A percentile compares a stretch with the other conserved stretches of the same genome.
These are phyloP conservation scores for Dryadula phaetusa DNA, from an alignment of 2,888 invertebrate genomes.

Conservation along the genomic window DNA sequence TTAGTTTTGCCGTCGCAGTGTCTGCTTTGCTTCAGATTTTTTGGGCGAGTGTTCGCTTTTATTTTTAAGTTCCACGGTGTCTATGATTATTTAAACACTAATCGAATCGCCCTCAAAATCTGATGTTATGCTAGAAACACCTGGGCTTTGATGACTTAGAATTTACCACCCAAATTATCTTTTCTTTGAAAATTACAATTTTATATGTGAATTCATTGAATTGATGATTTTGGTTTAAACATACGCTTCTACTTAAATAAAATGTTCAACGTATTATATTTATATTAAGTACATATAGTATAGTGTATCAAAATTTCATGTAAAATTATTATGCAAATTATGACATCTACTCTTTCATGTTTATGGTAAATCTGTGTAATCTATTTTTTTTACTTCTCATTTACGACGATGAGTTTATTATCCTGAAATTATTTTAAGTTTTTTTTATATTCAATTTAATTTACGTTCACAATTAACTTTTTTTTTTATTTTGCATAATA, in stretches of 20 bases:
- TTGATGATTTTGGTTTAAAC: slow-evolving; percentile 67
- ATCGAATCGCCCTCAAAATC: slow-evolving; percentile 59
- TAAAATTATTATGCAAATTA: slow-evolving; percentile 77
- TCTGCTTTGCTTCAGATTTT: slow-evolving; percentile 67
- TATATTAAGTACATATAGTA: slow-evolving; percentile 76
- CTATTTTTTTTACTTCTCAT: slow-evolving; percentile 52
- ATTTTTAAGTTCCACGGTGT: slow-evolving; percentile 10
- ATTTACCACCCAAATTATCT: slow-evolving; percentile 42
- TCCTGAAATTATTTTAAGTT: slow-evolving; percentile 65
- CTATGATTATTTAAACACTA: slow-evolving; percentile 23
- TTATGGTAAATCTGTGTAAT: slow-evolving; percentile 57
- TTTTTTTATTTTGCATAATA: slow-evolving; percentile 80
- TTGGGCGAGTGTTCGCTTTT: slow-evolving; percentile 53
- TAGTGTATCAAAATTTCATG: slow-evolving; percentile 74
- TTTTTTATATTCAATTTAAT: slow-evolving; percentile 56
- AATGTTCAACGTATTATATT: slow-evolving; percentile 81
- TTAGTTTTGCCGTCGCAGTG: slow-evolving; percentile 49
- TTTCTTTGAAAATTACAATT: slow-evolving; percentile 42
- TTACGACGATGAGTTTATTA: slow-evolving; percentile 61
- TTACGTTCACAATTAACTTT: slow-evolving; percentile 53
- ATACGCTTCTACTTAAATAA: slow-evolving; percentile 82
- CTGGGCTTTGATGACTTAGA: slow-evolving; percentile 51
- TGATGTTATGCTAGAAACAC: slow-evolving; percentile 64
- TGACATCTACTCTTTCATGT: slow-evolving; percentile 71
- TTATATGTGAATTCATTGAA: slow-evolving; percentile 58